Conservation (phyloP, 1,140 invertebrate species). For the Trinorchestia longiramus region DNA sequence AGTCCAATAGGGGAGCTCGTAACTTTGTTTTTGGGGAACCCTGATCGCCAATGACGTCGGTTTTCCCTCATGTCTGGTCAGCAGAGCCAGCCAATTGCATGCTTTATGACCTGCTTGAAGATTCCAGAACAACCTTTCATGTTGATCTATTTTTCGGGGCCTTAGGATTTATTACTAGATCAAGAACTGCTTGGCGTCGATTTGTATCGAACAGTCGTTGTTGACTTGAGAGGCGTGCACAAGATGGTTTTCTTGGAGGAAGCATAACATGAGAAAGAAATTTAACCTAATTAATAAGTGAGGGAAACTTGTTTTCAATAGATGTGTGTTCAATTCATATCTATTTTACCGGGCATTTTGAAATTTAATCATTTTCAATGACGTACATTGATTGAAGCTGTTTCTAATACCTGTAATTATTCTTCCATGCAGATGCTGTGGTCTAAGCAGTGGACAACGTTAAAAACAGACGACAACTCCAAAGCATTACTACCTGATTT, state of each 20-base stretch:
- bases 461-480: conserved; percentile 80
- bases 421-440: conserved; percentile 77
- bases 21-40: conserved; percentile 12
- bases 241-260: not conserved
- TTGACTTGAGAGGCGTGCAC: not conserved
- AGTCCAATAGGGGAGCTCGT: conserved; percentile 45
- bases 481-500: conserved; percentile 86
- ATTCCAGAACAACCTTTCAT: conserved; percentile 57
- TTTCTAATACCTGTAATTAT: not conserved
- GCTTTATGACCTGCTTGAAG: conserved; percentile 63
- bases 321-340: not conserved
- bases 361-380: not conserved
- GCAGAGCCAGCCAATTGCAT: conserved; percentile 60
- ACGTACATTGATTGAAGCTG: not conserved
- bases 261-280: not conserved
- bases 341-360: not conserved
- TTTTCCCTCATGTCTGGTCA: conserved; percentile 63
- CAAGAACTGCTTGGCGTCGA: not conserved
- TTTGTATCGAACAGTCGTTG: not conserved
- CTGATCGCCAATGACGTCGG: conserved; percentile 80
- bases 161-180: not conserved
- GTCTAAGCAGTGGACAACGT: conserved; percentile 83
- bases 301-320: not conserved
- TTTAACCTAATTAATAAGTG: not conserved
- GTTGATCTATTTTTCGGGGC: not conserved